These are phyloP conservation scores for Microctonus hyperodae DNA, from an alignment of 2,888 invertebrate species.

Conservation along the genomic window DNA sequence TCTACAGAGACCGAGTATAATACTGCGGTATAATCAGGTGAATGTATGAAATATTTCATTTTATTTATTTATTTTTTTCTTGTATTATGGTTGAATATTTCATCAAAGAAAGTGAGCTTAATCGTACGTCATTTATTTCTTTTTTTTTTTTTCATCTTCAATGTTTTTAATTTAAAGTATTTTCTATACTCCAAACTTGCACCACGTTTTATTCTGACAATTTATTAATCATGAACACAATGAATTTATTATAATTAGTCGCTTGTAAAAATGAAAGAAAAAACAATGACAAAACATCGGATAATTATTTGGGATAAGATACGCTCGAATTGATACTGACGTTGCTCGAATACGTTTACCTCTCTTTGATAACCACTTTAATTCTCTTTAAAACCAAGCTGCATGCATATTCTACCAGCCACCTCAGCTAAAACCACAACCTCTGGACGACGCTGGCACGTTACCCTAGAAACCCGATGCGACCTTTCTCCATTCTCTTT, in stretches of 20 bases:
- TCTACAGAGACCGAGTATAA: conserved; percentile 9
- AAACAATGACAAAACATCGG: background rate
- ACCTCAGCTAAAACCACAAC: conserved; percentile 51
- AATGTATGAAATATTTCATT: conserved; percentile 17
- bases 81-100: background rate
- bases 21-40: conserved; percentile 24
- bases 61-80: background rate
- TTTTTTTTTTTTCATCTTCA: background rate
- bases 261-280: conserved; percentile 21
- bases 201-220: background rate
- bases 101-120: background rate
- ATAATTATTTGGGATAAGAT: conserved; percentile 1
- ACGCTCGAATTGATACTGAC: conserved; percentile 25
- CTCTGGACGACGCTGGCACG: conserved; percentile 49
- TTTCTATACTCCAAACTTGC: background rate
- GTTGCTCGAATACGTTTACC: conserved; percentile 41
- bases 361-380: conserved; percentile 53
- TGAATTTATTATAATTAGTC: conserved; percentile 1
- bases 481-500: conserved; percentile 32
- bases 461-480: conserved; percentile 43
- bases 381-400: conserved; percentile 52
- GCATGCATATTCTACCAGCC: conserved; percentile 58
- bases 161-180: background rate
- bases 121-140: background rate
- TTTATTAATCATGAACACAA: background rate